Evolutionary conservation across 2,888 invertebrate genomes (phyloP).

Genomic region (Punctoribates punctum): DNA sequence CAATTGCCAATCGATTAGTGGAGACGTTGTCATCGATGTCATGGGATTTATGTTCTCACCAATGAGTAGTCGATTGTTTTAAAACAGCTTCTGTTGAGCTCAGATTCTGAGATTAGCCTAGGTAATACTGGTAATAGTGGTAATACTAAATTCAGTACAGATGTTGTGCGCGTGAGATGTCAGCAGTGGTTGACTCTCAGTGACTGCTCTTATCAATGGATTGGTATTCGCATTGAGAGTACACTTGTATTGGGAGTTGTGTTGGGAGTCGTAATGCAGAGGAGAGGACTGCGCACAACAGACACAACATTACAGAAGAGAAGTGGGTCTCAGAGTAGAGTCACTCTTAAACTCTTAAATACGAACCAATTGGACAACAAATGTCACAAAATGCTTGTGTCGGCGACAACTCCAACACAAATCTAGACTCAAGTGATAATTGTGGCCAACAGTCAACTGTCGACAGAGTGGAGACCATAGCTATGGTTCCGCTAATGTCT

Average conservation of each 20-base stretch:
- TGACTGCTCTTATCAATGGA: neutral
- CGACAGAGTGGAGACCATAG: neutral
- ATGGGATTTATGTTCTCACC: too few species aligned
- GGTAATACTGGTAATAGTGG: too few species aligned
- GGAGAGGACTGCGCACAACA: neutral
- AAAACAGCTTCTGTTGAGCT: too few species aligned
- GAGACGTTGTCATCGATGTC: too few species aligned
- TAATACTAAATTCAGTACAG: too few species aligned
- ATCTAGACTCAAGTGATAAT: neutral
- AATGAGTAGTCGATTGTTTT: too few species aligned
- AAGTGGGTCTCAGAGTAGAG: neutral
- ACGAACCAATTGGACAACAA: neutral
- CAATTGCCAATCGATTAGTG: too few species aligned
- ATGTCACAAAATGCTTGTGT: constrained; percentile 6
- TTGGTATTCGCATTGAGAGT: neutral
- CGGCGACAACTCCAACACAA: neutral
- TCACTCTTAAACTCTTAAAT: neutral
- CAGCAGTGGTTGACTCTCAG: too few species aligned
- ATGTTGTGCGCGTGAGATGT: neutral
- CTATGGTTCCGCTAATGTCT: constrained; percentile 17
- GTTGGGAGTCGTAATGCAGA: neutral
- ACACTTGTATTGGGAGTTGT: neutral
- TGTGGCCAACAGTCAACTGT: neutral
- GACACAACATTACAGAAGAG: neutral
- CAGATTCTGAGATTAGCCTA: too few species aligned